A percentile compares a stretch with the other conserved stretches of the same genome.
Evolutionary conservation across 2,113 vertebrate genomes (phyloP).

Genomic region (Rhinogobius similis): DNA sequence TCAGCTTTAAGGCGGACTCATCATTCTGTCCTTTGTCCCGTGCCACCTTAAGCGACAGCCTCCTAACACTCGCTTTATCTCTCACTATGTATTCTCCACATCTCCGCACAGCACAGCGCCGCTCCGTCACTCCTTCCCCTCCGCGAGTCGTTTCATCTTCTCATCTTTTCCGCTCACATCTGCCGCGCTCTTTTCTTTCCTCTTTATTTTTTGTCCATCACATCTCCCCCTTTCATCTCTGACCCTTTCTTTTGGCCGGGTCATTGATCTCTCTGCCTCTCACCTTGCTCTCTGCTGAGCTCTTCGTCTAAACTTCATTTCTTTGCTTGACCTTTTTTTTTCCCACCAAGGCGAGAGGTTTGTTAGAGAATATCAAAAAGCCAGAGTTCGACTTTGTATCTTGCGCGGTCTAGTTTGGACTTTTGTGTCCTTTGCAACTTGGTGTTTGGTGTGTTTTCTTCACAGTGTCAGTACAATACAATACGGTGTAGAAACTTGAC

Average conservation of each 20-base stretch:
- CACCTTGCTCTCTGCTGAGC: slow-evolving; percentile 40
- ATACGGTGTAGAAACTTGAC: too few relatives aligned
- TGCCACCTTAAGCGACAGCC: slow-evolving; percentile 34
- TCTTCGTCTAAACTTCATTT: slow-evolving; percentile 38
- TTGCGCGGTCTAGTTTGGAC: slow-evolving; percentile 18
- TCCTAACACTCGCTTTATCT: slow-evolving; percentile 27
- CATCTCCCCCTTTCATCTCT: slow-evolving; percentile 50
- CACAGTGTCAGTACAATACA: background rate
- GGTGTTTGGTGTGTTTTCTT: background rate
- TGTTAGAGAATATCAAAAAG: slow-evolving; percentile 53
- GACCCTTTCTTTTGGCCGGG: slow-evolving; percentile 52
- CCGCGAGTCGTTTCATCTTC: slow-evolving; percentile 48
- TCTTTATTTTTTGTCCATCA: slow-evolving; percentile 18
- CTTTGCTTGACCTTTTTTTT: slow-evolving; percentile 43
- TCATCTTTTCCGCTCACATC: slow-evolving; percentile 36
- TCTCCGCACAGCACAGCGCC: too few relatives aligned
- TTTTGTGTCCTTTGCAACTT: background rate
- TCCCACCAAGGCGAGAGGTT: slow-evolving; percentile 13
- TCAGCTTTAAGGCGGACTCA: slow-evolving; percentile 2
- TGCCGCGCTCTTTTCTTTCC: slow-evolving; percentile 23
- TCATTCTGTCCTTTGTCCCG: slow-evolving; percentile 21
- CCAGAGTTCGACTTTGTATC: slow-evolving; percentile 22
- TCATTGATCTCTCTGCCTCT: slow-evolving; percentile 56
- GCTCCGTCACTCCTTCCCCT: slow-evolving; percentile 38
- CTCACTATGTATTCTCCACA: slow-evolving; percentile 43